A percentile compares a stretch with the other conserved stretches of the same genome.
phyloP scores from a whole-genome alignment of 1,140 invertebrate genomes.

The Lordiphosa stackelbergi region DNA sequence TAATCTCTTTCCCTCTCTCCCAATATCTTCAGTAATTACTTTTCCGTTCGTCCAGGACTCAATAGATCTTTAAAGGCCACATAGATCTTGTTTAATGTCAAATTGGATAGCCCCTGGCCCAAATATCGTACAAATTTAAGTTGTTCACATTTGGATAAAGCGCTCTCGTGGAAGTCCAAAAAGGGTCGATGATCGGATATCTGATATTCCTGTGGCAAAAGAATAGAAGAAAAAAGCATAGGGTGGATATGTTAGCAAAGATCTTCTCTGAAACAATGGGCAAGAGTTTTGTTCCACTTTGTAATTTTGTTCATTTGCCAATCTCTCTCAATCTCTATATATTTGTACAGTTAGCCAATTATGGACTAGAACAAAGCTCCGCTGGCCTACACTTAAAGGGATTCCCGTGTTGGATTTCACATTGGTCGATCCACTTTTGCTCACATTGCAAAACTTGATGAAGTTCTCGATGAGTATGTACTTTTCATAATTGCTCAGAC shows the following conservation, averaged over 20 bases:
- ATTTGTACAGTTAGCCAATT: conserved; percentile 30
- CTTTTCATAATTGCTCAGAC: conserved; percentile 77
- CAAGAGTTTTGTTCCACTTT: conserved; percentile 67
- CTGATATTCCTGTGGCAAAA: conserved; percentile 72
- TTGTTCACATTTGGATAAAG: conserved; percentile 76
- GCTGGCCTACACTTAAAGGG: conserved; percentile 30
- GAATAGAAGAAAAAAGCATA: conserved; percentile 10
- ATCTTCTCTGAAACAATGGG: conserved; percentile 6
- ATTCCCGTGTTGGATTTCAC: conserved; percentile 4
- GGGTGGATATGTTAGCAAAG: conserved; percentile 4
- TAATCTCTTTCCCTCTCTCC: too few relatives aligned
- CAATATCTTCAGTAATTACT: conserved; percentile 40
- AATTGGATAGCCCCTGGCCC: conserved; percentile 77
- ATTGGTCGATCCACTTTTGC: conserved; percentile 54
- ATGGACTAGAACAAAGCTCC: conserved; percentile 62
- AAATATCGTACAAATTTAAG: conserved; percentile 77
- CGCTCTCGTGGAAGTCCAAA: conserved; percentile 77
- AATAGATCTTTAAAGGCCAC: conserved; percentile 72
- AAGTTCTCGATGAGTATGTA: conserved; percentile 77
- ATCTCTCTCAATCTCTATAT: too few relatives aligned
- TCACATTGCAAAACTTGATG: conserved; percentile 78
- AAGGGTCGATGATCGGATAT: conserved; percentile 77
- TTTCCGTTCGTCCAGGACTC: conserved; percentile 59
- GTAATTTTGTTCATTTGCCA: too few relatives aligned
- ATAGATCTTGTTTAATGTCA: conserved; percentile 76